Percentiles rank a stretch among this genome's conserved stretches.
phyloP scores from a whole-genome alignment of 2,113 vertebrate species.

The Antidorcas marsupialis region DNA sequence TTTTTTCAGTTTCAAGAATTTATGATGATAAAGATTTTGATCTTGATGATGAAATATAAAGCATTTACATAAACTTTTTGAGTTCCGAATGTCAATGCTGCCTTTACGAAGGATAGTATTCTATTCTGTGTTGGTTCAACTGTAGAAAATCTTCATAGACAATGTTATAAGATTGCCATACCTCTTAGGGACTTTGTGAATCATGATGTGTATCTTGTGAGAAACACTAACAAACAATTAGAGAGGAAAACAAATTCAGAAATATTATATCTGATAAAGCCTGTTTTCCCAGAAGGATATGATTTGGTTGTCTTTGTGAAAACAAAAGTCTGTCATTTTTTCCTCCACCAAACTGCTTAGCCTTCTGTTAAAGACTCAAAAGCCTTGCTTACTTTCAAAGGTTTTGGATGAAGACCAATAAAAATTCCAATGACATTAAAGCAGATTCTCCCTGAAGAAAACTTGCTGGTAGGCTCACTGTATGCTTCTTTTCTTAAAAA shows the following conservation, averaged over 20 bases:
- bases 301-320: not conserved
- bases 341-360: not conserved
- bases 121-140: not conserved
- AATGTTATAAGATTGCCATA: not conserved
- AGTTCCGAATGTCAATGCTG: not conserved
- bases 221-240: not conserved
- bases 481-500: not conserved
- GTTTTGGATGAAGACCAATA: not conserved
- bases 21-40: not conserved
- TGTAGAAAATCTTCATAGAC: not conserved
- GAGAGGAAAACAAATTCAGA: not conserved
- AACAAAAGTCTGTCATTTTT: slow-evolving; percentile 4
- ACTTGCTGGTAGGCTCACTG: not conserved
- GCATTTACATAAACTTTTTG: not conserved
- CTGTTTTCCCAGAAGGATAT: slow-evolving; percentile 7
- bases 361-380: not conserved
- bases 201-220: not conserved
- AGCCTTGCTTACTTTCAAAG: not conserved
- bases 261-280: not conserved
- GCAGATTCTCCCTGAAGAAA: not conserved
- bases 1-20: not conserved
- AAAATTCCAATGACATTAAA: not conserved
- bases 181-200: not conserved
- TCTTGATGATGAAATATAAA: not conserved
- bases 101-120: not conserved